These are phyloP conservation scores for Sorex araneus DNA, from an alignment of 2,113 vertebrate genomes.

Conservation along the genomic window DNA sequence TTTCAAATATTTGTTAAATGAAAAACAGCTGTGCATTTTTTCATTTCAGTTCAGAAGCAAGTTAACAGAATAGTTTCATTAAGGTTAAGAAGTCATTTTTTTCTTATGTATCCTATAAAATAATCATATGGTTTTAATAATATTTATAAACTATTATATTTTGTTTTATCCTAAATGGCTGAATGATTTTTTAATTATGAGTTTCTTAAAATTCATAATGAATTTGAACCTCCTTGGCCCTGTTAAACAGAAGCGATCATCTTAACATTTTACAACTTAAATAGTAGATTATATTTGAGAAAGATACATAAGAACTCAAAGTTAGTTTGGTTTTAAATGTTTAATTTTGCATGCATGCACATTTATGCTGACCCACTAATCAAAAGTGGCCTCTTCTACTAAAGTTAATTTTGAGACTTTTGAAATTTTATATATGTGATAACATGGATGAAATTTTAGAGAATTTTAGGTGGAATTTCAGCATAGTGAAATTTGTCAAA, in stretches of 20 bases:
- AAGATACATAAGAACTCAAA: not conserved
- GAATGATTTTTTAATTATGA: too few relatives aligned
- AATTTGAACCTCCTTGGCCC: not conserved
- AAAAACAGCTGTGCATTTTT: not conserved
- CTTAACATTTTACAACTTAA: not conserved
- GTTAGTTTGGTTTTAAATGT: too few relatives aligned
- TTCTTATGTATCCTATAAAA: too few relatives aligned
- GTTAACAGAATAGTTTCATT: not conserved
- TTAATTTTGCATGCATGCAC: too few relatives aligned
- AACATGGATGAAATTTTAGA: too few relatives aligned
- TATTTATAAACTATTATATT: too few relatives aligned
- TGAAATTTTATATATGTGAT: not conserved
- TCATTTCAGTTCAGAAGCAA: slow-evolving; percentile 14
- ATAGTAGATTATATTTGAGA: not conserved
- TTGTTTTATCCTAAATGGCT: too few relatives aligned
- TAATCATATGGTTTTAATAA: too few relatives aligned
- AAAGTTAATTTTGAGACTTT: not conserved
- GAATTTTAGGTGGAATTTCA: too few relatives aligned
- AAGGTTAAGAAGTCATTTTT: too few relatives aligned
- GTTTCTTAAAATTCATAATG: too few relatives aligned
- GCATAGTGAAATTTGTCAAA: too few relatives aligned
- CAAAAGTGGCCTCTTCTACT: not conserved
- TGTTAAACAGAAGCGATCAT: slow-evolving; percentile 39
- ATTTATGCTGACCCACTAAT: not conserved
- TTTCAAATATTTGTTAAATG: not conserved